A percentile compares a stretch with the other conserved stretches of the same genome.
Evolutionary conservation across 2,888 invertebrate genomes (phyloP).

Genomic region (Cantharis lateralis): DNA sequence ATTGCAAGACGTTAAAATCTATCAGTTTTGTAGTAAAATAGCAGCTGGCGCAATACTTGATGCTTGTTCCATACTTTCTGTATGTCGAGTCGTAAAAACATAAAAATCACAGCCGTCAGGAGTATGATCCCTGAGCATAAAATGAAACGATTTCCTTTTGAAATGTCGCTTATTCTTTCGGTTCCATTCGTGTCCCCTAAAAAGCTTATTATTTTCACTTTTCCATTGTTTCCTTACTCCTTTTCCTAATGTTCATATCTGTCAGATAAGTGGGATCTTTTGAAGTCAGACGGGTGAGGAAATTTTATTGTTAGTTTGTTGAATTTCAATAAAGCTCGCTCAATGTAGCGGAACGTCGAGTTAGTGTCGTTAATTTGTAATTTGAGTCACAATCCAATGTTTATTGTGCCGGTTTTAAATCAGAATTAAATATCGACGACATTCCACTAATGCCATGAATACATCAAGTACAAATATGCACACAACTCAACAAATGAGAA

Average conservation of each 20-base stretch:
- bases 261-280: constrained; percentile 12
- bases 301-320: constrained; percentile 8
- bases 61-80: constrained; percentile 12
- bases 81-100: constrained; percentile 14
- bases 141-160: constrained; percentile 18
- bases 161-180: constrained; percentile 12
- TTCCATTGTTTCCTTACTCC: constrained; percentile 16
- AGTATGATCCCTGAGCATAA: constrained; percentile 16
- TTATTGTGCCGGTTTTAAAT: constrained; percentile 2
- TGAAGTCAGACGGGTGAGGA: constrained; percentile 2
- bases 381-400: constrained; percentile 2
- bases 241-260: constrained; percentile 10
- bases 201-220: constrained; percentile 19
- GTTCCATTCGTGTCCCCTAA: constrained; percentile 8
- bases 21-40: background rate
- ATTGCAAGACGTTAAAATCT: background rate
- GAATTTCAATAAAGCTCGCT: constrained; percentile 17
- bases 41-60: background rate
- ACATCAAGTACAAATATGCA: background rate
- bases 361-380: constrained; percentile 11
- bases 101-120: constrained; percentile 14
- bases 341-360: background rate
- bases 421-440: constrained; percentile 3
- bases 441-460: background rate
- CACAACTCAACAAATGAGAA: background rate